Percentiles rank a stretch among this genome's conserved stretches.
These are phyloP conservation scores for zebrafish (Danio rerio) DNA, from an alignment of 2,113 vertebrate species.

Conservation along the genomic window GRCz12tu NC_133179.1:20072501-20073000, in stretches of 20 bases:
- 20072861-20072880: conserved; percentile 42
- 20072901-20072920: conserved; percentile 63
- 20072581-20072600: not conserved
- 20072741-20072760: conserved; percentile 54
- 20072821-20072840: conserved; percentile 13
- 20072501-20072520: conserved; percentile 42
- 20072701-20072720: conserved; percentile 64
- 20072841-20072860: conserved; percentile 5
- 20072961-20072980: conserved; percentile 14
- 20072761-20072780: conserved; percentile 55
- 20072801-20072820: conserved; percentile 46
- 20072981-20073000: not conserved
- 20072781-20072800: conserved; percentile 56
- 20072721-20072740: conserved; percentile 19
- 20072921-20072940: conserved; percentile 71
- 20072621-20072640: not conserved
- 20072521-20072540: conserved; percentile 30
- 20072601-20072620: not conserved
- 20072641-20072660: not conserved
- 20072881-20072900: conserved; percentile 72
- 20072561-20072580: not conserved
- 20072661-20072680: conserved; percentile 57
- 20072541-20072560: not conserved
- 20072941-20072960: conserved; percentile 60
- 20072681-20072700: conserved; percentile 69